Evolutionary conservation across 2,797 vertebrate genomes (phyloP), one percentile per base, ranked within the genome.

Genomic region (Molossus molossus): DNA sequence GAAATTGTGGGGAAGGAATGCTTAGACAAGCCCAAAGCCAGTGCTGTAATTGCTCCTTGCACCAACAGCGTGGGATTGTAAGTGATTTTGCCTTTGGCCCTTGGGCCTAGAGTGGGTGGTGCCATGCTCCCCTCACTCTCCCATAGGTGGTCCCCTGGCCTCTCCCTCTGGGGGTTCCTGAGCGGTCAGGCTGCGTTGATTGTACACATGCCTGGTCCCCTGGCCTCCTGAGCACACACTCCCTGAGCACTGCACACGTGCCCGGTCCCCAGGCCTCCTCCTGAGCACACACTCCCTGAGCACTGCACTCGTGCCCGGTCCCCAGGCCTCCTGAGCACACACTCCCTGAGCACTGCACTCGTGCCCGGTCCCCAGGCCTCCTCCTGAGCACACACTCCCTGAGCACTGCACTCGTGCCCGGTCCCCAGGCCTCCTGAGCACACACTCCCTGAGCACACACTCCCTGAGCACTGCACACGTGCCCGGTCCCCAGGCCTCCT

Each of bases 1-100:
- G 55, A 40, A 58, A 58, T 93, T 64, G 62, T 76, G 40, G 23
- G 80, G 25, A 77, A 87, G 50, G 37, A 14, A 6, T 65, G 15
- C 29, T 82, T 18, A 53, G 40, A 29, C 45, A 25, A 23, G 9
- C 57, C 69, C 37, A 48, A 23, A 60, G 50, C 25, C 10, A n/a
- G 29, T 62, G 20, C 40, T 9, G 40, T 60, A 5, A 70, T 48
- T 76, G 15, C 60, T 18, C 6, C 83, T 55, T 23, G 1, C 57
- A n/a, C 21, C 10, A 3, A 18, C 27, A 21, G 1, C 10, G 1
- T 53, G 18, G 25, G 8, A 1, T 60, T 4, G 0, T 48, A 55
- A 65, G 64, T 69, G 65, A n/a, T 23, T 64, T 33, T 33, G 33
- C 25, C n/a, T 12, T 29, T 13, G 62, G 77, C 48, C 21, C 70